phyloP scores from a whole-genome alignment of 2,888 invertebrate genomes.

The Busseola fusca region DNA sequence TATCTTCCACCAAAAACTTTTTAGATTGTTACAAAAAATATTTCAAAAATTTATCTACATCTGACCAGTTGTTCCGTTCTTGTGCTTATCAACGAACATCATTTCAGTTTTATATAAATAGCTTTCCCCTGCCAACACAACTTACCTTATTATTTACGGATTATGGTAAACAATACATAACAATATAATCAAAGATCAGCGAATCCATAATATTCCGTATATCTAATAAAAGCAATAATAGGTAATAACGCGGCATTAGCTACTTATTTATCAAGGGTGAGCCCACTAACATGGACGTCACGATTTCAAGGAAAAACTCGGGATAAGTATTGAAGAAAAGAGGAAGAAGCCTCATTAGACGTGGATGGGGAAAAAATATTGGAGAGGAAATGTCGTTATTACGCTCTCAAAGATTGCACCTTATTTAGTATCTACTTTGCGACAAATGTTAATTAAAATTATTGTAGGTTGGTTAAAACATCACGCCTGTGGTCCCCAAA shows the following conservation, averaged over 20 bases:
- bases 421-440: slow-evolving; percentile 54
- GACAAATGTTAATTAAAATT: slow-evolving; percentile 35
- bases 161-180: slow-evolving; percentile 35
- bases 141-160: slow-evolving; percentile 27
- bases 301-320: slow-evolving; percentile 69
- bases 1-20: not conserved
- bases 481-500: not conserved
- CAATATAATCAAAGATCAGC: slow-evolving; percentile 40
- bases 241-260: slow-evolving; percentile 64
- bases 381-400: slow-evolving; percentile 65
- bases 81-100: not conserved
- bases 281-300: slow-evolving; percentile 68
- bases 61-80: not conserved
- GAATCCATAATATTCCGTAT: slow-evolving; percentile 43
- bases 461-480: not conserved
- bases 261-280: slow-evolving; percentile 63
- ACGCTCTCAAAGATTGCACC: slow-evolving; percentile 55
- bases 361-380: slow-evolving; percentile 70
- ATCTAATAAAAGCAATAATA: slow-evolving; percentile 62
- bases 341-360: slow-evolving; percentile 71
- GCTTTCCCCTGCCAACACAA: not conserved
- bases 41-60: not conserved
- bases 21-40: too few relatives aligned
- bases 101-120: not conserved
- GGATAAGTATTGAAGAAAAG: slow-evolving; percentile 64